Percentiles rank a stretch among this genome's conserved stretches.
Conservation (phyloP, 2,888 invertebrate species). For the Troides helena region DNA sequence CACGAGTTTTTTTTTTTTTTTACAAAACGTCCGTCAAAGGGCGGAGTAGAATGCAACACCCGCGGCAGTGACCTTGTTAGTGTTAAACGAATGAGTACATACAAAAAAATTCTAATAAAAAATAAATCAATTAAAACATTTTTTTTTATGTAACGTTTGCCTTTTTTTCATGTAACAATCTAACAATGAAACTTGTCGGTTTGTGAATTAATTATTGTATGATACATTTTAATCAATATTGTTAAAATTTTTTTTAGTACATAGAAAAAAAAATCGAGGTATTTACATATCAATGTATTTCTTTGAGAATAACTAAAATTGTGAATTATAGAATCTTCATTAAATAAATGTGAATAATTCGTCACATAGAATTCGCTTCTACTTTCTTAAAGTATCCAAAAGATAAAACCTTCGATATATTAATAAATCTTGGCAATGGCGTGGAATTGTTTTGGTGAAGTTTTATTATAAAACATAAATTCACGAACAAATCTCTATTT, state of each 20-base stretch:
- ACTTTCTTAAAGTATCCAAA: background rate
- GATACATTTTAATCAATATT: background rate
- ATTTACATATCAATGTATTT: too few species aligned
- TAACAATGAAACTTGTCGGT: too few species aligned
- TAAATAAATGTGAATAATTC: too few species aligned
- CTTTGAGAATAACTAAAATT: too few species aligned
- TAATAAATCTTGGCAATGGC: background rate
- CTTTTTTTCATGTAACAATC: too few species aligned
- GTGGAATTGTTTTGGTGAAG: background rate
- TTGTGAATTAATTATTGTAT: background rate
- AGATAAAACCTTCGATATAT: background rate
- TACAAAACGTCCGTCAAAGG: constrained; percentile 50
- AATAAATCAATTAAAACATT: background rate
- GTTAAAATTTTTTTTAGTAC: background rate
- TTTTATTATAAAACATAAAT: background rate
- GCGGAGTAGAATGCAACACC: constrained; percentile 47
- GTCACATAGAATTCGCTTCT: too few species aligned
- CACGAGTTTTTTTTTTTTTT: constrained; percentile 38
- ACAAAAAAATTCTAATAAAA: background rate
- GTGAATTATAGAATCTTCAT: too few species aligned
- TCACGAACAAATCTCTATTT: constrained; percentile 28
- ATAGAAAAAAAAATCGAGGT: too few species aligned
- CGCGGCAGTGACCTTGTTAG: constrained; percentile 54
- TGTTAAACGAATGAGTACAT: background rate
- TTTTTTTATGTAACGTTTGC: too few species aligned